Conservation (phyloP, 2,797 vertebrate species). For the Chelon labrosus region DNA sequence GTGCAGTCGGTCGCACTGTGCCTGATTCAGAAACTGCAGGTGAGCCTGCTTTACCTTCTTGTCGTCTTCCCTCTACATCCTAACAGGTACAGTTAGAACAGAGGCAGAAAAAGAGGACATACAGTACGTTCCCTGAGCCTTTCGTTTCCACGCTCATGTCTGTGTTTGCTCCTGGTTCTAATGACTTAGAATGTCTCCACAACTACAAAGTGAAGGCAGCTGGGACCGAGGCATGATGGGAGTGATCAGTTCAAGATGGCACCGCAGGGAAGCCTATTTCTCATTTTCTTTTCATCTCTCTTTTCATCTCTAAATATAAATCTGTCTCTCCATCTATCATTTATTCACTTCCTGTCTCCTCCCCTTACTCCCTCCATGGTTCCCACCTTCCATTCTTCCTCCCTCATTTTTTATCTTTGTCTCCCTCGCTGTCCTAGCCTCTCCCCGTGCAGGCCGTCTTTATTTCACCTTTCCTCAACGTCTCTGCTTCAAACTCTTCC, state of each 20-base stretch:
- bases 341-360: slow-evolving; percentile 43
- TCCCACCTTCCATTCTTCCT: not conserved
- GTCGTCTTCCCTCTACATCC: too few relatives aligned
- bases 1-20: too few relatives aligned
- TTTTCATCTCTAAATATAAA: slow-evolving; percentile 67
- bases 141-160: not conserved
- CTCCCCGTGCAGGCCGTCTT: not conserved
- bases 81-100: too few relatives aligned
- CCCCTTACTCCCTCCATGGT: slow-evolving; percentile 16
- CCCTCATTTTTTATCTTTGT: too few relatives aligned
- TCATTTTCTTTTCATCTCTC: slow-evolving; percentile 63
- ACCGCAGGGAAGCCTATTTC: slow-evolving; percentile 46
- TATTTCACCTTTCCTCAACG: not conserved
- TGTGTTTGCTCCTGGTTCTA: slow-evolving; percentile 29
- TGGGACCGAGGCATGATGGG: slow-evolving; percentile 60
- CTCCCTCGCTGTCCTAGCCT: not conserved
- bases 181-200: slow-evolving; percentile 40
- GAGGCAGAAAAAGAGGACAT: too few relatives aligned
- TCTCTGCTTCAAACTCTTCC: not conserved
- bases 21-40: too few relatives aligned
- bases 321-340: slow-evolving; percentile 57
- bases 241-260: slow-evolving; percentile 71
- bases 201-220: slow-evolving; percentile 64
- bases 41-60: too few relatives aligned
- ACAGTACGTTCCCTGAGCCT: too few relatives aligned